Base-by-base conservation (phyloP, 2,113 vertebrate species). In the Pluvianellus socialis region DNA sequence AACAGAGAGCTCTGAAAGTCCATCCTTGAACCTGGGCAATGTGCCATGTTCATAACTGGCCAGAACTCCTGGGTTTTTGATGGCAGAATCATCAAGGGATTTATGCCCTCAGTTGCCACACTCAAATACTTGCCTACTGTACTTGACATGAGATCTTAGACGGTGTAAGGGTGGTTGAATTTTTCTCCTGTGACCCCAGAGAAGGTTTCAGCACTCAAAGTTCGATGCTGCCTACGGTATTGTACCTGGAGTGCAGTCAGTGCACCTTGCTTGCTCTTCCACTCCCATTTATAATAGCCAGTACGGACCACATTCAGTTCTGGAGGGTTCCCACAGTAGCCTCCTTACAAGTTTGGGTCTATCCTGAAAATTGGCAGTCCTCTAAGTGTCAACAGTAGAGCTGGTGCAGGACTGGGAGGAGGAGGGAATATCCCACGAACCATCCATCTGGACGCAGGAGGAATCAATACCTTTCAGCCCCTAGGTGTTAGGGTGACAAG, bases 401-500 rank as follows among this genome's bases (percentile, higher is more conserved):
- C 59, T 86, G 58, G 61, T 75, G 58, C 18, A 47, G 66, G 58
- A 59, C 70, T 3, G 6, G 77, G 53, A 73, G 70, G 74, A 90
- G 91, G 88, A 93, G 80, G 47, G 77, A 6, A 24, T 45, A 59
- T 49, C 88, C 86, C 10, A 28, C 0, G 0, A 66, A 49, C 65
- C 49, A 59, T 87, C 94, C 92, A 82, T 96, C 93, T 91, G 92
- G 91, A 70, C 26, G 0, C 87, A 90, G 92, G 87, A 92, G 62
- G 77, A 95, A 92, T 88, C 84, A 59, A 79, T 95, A 94, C 77
- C 89, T 96, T 79, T 86, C 91, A 91, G 74, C 81, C 91, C 62
- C 35, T 79, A 94, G 84, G 87, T 95, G 91, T 91, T 86, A 93
- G 74, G 91, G 94, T 94, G 95, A 92, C 91, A 91, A 94, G 81